Base-by-base conservation (phyloP, 2,888 invertebrate genomes). In the Cheilosia grossa region DNA sequence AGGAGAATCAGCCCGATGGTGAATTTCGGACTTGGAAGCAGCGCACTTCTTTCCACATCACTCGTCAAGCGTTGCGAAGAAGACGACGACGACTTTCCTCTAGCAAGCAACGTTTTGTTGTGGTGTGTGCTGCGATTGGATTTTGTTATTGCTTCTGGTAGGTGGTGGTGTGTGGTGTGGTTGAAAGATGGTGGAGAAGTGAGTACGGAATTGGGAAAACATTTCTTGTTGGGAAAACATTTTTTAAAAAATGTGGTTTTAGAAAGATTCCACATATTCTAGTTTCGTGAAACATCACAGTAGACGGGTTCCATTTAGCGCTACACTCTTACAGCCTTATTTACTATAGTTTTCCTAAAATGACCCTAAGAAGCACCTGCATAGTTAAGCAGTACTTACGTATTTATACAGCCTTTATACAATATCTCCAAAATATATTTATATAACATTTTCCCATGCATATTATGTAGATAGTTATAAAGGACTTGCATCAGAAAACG, bases 1-100 rank as follows among this genome's bases (percentile, higher is more conserved):
- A 49, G 24, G 19, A 42, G 66, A 67, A 64, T 72, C 6, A 74
- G 53, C 49, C 64, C 51, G 64, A 42, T 67, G 51, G 51, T 61
- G 56, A 49, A 6, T 40, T 47, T 70, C 42, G 69, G 53, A 58
- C 42, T 59, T 24, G 24, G 15, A 61, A 47, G 74, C 69, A 30
- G 80, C 51, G 58, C 64, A 66, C 51, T 80, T 85, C 85, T 91
- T 91, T 91, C 91, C 91, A 91, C 91, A 91, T 91, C 91, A 90
- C 91, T 90, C 91, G 90, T 90, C 92, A 91, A 91, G 91, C 91
- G 91, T 91, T 91, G 90, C 91, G 89, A 90, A 81, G 75, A 85
- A 80, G 70, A 77, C 73, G 30, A 81, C 75, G 75, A 63, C 67
- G 37, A 81, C 81, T 74, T 77, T 81, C 72, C 67, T 72, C 61